phyloP scores from a whole-genome alignment of 2,113 vertebrate genomes.

The Nesogale talazaci region DNA sequence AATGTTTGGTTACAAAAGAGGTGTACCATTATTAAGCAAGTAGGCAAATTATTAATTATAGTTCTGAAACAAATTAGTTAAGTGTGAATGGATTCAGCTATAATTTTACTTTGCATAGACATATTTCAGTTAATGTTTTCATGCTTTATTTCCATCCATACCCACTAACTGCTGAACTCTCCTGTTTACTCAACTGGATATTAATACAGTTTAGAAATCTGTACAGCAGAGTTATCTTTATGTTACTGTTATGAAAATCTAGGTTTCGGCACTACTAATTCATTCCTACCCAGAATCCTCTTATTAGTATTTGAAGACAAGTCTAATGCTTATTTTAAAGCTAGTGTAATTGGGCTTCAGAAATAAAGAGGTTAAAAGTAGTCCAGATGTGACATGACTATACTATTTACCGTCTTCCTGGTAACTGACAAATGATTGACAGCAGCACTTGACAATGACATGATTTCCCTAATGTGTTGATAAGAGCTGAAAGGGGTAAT shows the following conservation, averaged over 20 bases:
- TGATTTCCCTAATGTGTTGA: constrained; percentile 74
- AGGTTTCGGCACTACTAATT: neutral
- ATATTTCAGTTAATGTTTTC: constrained; percentile 16
- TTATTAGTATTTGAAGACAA: constrained; percentile 1
- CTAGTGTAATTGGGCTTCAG: constrained; percentile 11
- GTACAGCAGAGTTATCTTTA: neutral
- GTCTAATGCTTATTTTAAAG: constrained; percentile 31
- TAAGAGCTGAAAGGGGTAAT: constrained; percentile 71
- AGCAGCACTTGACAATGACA: constrained; percentile 60
- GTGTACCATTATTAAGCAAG: neutral
- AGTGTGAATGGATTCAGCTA: neutral
- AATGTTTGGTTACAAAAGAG: neutral
- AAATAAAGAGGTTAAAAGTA: constrained; percentile 67
- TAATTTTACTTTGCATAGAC: neutral
- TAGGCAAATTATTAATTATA: neutral
- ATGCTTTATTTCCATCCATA: neutral
- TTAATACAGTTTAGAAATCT: constrained; percentile 27
- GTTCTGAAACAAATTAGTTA: neutral
- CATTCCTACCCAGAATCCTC: constrained; percentile 2
- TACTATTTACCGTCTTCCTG: constrained; percentile 58
- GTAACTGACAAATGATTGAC: constrained; percentile 70
- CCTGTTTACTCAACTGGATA: neutral
- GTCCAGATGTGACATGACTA: constrained; percentile 56
- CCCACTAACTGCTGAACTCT: neutral
- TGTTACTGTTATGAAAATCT: constrained; percentile 30